phyloP scores from a whole-genome alignment of 2,888 invertebrate genomes.

The Diadegma fenestrale region DNA sequence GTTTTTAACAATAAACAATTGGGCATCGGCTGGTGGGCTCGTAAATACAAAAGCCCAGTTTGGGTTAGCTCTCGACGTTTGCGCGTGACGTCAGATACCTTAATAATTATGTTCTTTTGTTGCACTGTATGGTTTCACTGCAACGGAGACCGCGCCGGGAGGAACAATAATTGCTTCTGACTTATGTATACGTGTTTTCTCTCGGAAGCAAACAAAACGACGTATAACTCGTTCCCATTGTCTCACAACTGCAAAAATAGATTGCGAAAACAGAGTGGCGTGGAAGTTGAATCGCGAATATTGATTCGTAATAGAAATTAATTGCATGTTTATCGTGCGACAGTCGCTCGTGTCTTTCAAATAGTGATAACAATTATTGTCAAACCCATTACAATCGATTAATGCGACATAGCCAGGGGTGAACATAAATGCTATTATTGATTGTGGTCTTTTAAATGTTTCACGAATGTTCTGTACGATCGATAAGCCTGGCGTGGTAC shows the following conservation, averaged over 20 bases:
- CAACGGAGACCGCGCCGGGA: background rate
- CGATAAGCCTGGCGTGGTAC: constrained; percentile 38
- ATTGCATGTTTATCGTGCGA: constrained; percentile 50
- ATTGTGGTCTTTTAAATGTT: constrained; percentile 43
- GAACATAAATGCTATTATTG: constrained; percentile 40
- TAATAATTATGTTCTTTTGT: constrained; percentile 52
- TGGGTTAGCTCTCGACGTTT: background rate
- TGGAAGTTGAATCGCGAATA: constrained; percentile 49
- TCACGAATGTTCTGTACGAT: constrained; percentile 52
- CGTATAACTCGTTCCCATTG: constrained; percentile 49
- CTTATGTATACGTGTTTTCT: constrained; percentile 39
- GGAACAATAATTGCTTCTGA: constrained; percentile 48
- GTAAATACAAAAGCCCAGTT: background rate
- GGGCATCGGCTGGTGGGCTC: background rate
- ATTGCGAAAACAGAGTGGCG: constrained; percentile 17
- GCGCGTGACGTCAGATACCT: constrained; percentile 50
- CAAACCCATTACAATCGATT: constrained; percentile 57
- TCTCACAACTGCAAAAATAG: constrained; percentile 47
- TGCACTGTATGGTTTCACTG: constrained; percentile 22
- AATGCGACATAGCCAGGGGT: background rate
- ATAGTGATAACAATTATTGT: constrained; percentile 44
- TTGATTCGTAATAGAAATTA: constrained; percentile 56
- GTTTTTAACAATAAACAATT: background rate
- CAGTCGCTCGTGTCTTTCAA: constrained; percentile 29
- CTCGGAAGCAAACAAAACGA: background rate